Base-by-base conservation (phyloP, 2,888 invertebrate genomes). In the Flexamia atlantica region DNA sequence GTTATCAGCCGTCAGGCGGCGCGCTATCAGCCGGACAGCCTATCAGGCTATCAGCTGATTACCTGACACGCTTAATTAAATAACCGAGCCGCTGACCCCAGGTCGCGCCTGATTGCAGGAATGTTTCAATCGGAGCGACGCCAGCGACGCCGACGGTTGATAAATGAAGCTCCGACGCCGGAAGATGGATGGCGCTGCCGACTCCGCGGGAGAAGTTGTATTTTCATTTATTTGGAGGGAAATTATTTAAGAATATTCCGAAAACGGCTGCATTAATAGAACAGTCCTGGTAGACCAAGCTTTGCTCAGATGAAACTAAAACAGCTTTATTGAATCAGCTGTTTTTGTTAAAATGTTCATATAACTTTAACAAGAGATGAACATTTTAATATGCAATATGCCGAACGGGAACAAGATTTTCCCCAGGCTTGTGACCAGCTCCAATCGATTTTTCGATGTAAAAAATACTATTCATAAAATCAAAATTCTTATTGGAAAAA, bases 41-140 rank as follows among this genome's bases (percentile, higher is more conserved):
- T 53, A 23, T 53, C 53, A 53, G 64, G 57, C 64, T 12, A 64
- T 64, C 64, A 64, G 64, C 64, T 64, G 64, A 64, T 64, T 64
- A 30, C 28, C 64, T 64, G 64, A 64, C 64, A 28, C 3, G 30
- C 64, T 64, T 64, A 64, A 64, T 64, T 64, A 64, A 64, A 64
- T 64, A 28, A 64, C 28, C 64, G 64, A 53, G 23, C 53, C 20
- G 53, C 5, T 64, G 64, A 64, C 64, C 64, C 28, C 14, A 30
- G 64, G 64, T 64, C 64, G 64, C 30, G 20, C 28, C 64, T 64
- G 30, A 28, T 28, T 64, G 64, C 64, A 64, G 64, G 64, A 64
- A 64, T 64, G 64, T 64, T 64, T 28, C 64, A 64, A 64, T 64
- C 53, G 53, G 17, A 4, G 30, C 64, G 10, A 17, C 64, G 2